phyloP scores from a whole-genome alignment of 64 coral and sea anemone species.

The Pachyseris speciosa region DNA sequence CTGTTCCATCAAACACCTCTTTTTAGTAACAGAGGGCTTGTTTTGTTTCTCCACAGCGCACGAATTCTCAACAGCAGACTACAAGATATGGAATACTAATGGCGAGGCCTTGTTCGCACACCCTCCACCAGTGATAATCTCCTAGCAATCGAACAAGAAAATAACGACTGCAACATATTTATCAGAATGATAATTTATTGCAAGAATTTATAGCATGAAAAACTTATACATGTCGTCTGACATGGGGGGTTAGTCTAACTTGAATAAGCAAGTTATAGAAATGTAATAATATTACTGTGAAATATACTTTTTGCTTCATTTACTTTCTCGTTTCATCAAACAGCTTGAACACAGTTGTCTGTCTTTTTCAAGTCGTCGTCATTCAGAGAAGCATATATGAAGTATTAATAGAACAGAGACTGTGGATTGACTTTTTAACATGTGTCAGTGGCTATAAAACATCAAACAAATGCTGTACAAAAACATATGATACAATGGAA shows the following conservation, averaged over 20 bases:
- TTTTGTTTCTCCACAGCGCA: constrained; percentile 59
- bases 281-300: too few species aligned
- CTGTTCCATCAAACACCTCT: too few species aligned
- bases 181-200: not conserved
- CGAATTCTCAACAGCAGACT: constrained; percentile 88
- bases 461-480: too few species aligned
- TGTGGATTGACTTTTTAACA: too few species aligned
- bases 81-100: constrained; percentile 98
- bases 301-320: not conserved
- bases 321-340: constrained; percentile 8
- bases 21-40: not conserved
- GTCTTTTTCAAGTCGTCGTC: constrained; percentile 27
- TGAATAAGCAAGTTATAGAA: too few species aligned
- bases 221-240: too few species aligned
- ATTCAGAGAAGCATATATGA: constrained; percentile 1
- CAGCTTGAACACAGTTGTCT: not conserved
- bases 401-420: not conserved
- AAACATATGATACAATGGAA: too few species aligned
- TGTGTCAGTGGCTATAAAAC: too few species aligned
- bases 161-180: not conserved
- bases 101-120: constrained; percentile 78
- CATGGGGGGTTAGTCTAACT: too few species aligned
- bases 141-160: not conserved
- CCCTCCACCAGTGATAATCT: constrained; percentile 40
- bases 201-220: not conserved